A percentile compares a stretch with the other conserved stretches of the same genome.
Evolutionary conservation across 2,797 vertebrate species (phyloP).

Genomic region (Pangasius krempfi): DNA sequence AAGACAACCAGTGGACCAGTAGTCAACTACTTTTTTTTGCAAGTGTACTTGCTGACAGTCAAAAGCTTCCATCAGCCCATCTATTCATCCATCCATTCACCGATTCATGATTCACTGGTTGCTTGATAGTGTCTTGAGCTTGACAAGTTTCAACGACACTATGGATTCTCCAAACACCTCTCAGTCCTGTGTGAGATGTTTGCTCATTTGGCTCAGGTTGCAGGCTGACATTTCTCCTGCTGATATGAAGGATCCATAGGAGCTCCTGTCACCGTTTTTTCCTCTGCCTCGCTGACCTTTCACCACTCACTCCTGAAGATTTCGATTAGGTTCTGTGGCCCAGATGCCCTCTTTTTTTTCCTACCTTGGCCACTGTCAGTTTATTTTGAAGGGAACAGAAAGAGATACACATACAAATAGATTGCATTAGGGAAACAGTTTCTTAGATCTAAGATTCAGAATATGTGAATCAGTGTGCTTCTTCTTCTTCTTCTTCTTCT

Average conservation of each 20-base stretch:
- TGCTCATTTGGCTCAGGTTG: conserved; percentile 34
- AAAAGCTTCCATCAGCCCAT: background rate
- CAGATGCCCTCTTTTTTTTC: background rate
- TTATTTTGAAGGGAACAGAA: background rate
- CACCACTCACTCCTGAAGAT: conserved; percentile 24
- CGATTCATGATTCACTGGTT: background rate
- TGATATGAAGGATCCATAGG: conserved; percentile 45
- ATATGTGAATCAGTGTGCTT: background rate
- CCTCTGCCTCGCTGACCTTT: conserved; percentile 36
- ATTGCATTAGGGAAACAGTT: background rate
- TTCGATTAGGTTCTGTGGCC: conserved; percentile 44
- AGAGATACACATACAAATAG: background rate
- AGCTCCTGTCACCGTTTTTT: conserved; percentile 21
- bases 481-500: too few species aligned
- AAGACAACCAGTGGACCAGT: background rate
- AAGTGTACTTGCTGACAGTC: background rate
- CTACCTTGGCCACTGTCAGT: background rate
- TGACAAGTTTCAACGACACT: background rate
- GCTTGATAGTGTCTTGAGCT: conserved; percentile 1
- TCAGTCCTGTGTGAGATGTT: conserved; percentile 38
- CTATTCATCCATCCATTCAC: background rate
- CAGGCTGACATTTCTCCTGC: conserved; percentile 52
- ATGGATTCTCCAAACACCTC: background rate
- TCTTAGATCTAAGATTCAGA: too few species aligned
- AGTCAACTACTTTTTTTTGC: background rate